Evolutionary conservation across 2,113 vertebrate genomes (phyloP).

Genomic region (Terrapene triunguis): DNA sequence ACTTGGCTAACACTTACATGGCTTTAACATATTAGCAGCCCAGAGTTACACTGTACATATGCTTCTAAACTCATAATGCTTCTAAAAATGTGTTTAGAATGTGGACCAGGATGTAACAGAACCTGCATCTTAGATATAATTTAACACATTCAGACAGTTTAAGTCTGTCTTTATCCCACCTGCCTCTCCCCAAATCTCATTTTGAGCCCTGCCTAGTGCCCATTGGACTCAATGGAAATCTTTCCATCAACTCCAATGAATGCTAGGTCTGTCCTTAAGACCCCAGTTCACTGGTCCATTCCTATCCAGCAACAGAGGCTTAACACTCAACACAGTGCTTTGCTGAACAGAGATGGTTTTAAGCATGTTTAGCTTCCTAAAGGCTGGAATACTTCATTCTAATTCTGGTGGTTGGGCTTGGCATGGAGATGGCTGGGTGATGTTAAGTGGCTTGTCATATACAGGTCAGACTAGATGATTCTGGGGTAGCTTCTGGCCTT

Average conservation of each 20-base stretch:
- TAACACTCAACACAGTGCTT: slow-evolving; percentile 56
- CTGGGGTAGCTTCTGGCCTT: not conserved
- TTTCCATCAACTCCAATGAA: not conserved
- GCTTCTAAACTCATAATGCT: slow-evolving; percentile 37
- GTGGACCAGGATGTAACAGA: slow-evolving; percentile 33
- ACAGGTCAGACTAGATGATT: not conserved
- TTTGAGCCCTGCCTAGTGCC: not conserved
- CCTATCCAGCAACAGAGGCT: slow-evolving; percentile 42
- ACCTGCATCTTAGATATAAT: slow-evolving; percentile 31
- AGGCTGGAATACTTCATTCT: not conserved
- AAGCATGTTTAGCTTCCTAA: not conserved
- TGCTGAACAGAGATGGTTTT: slow-evolving; percentile 5
- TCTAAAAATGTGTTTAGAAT: slow-evolving; percentile 50
- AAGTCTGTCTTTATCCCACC: slow-evolving; percentile 51
- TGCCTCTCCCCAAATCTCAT: slow-evolving; percentile 23
- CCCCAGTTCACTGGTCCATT: slow-evolving; percentile 49
- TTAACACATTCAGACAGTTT: slow-evolving; percentile 10
- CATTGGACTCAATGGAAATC: not conserved
- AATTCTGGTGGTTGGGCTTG: not conserved
- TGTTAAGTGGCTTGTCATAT: not conserved
- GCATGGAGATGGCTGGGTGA: not conserved
- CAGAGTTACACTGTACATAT: slow-evolving; percentile 27
- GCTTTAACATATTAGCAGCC: slow-evolving; percentile 61
- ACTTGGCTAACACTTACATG: slow-evolving; percentile 41
- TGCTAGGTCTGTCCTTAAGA: not conserved